Evolutionary conservation across 1,140 invertebrate genomes (phyloP).

Genomic region (Armadillidium nasatum): DNA sequence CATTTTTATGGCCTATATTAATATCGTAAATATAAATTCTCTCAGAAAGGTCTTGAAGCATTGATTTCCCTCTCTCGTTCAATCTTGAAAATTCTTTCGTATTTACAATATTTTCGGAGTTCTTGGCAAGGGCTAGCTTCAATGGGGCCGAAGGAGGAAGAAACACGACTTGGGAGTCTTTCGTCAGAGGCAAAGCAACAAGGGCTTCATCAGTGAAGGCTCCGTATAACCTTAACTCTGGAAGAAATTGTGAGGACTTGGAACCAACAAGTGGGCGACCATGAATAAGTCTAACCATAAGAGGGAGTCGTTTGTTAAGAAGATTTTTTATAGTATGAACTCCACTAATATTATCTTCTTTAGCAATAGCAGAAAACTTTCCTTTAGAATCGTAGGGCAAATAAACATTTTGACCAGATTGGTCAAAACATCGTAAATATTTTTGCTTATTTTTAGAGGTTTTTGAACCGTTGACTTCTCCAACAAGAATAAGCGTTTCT

Average conservation of each 20-base stretch:
- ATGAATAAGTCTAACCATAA: slow-evolving; percentile 83
- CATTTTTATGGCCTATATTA: slow-evolving; percentile 44
- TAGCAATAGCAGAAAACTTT: slow-evolving; percentile 81
- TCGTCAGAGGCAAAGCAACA: slow-evolving; percentile 75
- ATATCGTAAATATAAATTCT: slow-evolving; percentile 57
- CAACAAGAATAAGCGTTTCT: slow-evolving; percentile 70
- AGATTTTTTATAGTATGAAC: slow-evolving; percentile 64
- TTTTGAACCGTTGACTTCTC: slow-evolving; percentile 59
- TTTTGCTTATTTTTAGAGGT: slow-evolving; percentile 49
- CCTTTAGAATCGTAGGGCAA: slow-evolving; percentile 78
- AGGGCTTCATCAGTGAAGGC: slow-evolving; percentile 76
- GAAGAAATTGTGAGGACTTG: slow-evolving; percentile 62
- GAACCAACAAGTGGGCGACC: slow-evolving; percentile 73
- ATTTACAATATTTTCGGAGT: slow-evolving; percentile 71
- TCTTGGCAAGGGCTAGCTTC: slow-evolving; percentile 75
- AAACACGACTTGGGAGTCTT: slow-evolving; percentile 69
- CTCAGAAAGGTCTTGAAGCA: slow-evolving; percentile 77
- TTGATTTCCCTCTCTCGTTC: slow-evolving; percentile 68
- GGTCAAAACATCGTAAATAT: slow-evolving; percentile 79
- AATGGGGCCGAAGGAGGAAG: slow-evolving; percentile 78
- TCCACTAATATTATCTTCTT: slow-evolving; percentile 79
- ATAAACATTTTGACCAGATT: slow-evolving; percentile 74
- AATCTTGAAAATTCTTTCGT: slow-evolving; percentile 75
- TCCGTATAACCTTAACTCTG: slow-evolving; percentile 73
- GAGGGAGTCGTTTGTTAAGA: slow-evolving; percentile 76